phyloP scores from a whole-genome alignment of 2,888 invertebrate species.

The Syrista parreyssii region DNA sequence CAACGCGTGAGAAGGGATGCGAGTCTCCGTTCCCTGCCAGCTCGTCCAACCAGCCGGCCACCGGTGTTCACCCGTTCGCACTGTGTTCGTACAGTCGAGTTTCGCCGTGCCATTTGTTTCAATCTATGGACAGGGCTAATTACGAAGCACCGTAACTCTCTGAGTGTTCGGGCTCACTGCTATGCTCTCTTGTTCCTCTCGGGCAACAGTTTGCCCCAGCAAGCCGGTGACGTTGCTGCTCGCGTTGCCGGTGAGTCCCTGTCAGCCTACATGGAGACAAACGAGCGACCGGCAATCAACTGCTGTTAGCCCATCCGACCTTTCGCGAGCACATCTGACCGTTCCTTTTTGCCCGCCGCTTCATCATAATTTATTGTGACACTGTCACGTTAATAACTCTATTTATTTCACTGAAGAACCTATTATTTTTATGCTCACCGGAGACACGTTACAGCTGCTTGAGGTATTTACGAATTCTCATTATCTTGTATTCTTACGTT shows the following conservation, averaged over 20 bases:
- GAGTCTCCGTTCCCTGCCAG: conserved; percentile 64
- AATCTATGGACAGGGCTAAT: conserved; percentile 66
- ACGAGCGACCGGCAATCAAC: conserved; percentile 65
- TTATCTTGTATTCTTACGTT: not conserved
- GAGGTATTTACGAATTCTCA: not conserved
- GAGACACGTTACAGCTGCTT: conserved; percentile 2
- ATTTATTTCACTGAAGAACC: conserved; percentile 64
- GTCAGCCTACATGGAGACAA: conserved; percentile 65
- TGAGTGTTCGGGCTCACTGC: conserved; percentile 4
- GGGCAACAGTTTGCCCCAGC: conserved; percentile 12
- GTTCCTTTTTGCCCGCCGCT: conserved; percentile 62
- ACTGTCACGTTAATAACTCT: conserved; percentile 66
- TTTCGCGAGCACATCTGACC: conserved; percentile 61
- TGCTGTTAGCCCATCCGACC: conserved; percentile 64
- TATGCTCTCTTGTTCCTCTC: not conserved
- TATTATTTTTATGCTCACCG: conserved; percentile 53
- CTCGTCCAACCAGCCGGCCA: not conserved
- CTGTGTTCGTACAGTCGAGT: conserved; percentile 25
- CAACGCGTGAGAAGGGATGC: conserved; percentile 67
- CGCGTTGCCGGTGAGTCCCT: conserved; percentile 55
- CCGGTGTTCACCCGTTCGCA: conserved; percentile 23
- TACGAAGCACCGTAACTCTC: conserved; percentile 43
- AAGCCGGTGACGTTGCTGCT: conserved; percentile 30
- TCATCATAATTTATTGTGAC: conserved; percentile 66
- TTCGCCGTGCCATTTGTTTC: conserved; percentile 67